A percentile compares a stretch with the other conserved stretches of the same genome.
These are phyloP conservation scores for Saccopteryx bilineata DNA, from an alignment of 2,113 vertebrate species.

Conservation along the genomic window DNA sequence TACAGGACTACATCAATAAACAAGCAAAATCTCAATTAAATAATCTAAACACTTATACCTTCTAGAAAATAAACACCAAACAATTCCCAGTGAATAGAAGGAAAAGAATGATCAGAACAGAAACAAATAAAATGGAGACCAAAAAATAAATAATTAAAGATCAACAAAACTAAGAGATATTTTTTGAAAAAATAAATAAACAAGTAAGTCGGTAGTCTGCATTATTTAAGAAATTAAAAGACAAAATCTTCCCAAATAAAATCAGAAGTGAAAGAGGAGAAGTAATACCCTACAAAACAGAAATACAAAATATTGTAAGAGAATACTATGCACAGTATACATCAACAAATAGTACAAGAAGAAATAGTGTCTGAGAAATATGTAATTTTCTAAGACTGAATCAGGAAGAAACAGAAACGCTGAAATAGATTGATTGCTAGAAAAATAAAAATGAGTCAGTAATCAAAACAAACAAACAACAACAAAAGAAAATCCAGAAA, in stretches of 20 bases:
- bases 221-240: not conserved
- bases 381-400: not conserved
- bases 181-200: not conserved
- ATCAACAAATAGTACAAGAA: not conserved
- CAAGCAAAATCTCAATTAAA: not conserved
- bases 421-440: not conserved
- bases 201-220: not conserved
- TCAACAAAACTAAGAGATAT: not conserved
- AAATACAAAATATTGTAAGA: not conserved
- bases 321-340: not conserved
- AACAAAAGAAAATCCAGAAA: not conserved
- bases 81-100: not conserved
- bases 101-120: not conserved
- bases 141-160: not conserved
- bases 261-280: not conserved
- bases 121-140: not conserved
- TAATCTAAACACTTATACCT: not conserved
- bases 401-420: not conserved
- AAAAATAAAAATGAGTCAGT: not conserved
- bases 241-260: not conserved
- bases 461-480: not conserved
- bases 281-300: not conserved
- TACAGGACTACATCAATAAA: not conserved
- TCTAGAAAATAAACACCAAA: not conserved
- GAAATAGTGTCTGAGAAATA: not conserved